These are phyloP conservation scores for Apodemia zela DNA, from an alignment of 2,888 invertebrate genomes.

Conservation along the genomic window DNA sequence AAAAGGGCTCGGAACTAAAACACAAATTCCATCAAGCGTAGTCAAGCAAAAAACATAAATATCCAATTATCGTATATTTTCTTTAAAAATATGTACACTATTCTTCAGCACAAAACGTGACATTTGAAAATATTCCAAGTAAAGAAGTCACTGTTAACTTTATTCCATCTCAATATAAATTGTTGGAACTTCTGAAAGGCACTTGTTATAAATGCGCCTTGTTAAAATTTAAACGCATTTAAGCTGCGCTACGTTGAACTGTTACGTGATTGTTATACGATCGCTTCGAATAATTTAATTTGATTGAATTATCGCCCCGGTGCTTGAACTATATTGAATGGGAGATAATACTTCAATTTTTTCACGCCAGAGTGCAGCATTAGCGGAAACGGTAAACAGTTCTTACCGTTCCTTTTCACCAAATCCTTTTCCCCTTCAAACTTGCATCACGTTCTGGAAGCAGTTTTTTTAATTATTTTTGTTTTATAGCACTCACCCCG, in stretches of 20 bases:
- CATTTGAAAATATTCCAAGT: neutral
- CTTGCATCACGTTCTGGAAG: too few relatives aligned
- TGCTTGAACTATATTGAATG: neutral
- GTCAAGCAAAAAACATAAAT: too few relatives aligned
- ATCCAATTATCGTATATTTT: neutral
- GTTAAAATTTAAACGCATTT: neutral
- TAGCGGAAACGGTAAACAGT: too few relatives aligned
- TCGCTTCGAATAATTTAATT: slow-evolving; percentile 2
- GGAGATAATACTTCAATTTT: too few relatives aligned
- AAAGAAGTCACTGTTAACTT: neutral
- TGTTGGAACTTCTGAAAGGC: neutral
- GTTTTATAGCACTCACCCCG: too few relatives aligned
- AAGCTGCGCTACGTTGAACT: neutral
- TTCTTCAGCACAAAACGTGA: neutral
- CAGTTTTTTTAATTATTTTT: too few relatives aligned
- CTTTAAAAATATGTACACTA: neutral
- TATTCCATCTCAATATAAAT: slow-evolving; percentile 8
- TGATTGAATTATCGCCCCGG: neutral
- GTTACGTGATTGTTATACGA: slow-evolving; percentile 12
- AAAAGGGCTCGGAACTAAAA: too few relatives aligned
- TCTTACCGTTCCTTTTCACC: too few relatives aligned
- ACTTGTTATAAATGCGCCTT: slow-evolving; percentile 1
- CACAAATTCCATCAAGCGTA: too few relatives aligned
- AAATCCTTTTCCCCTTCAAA: too few relatives aligned
- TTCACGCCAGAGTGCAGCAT: too few relatives aligned